phyloP scores from a whole-genome alignment of 1,140 invertebrate genomes.

The Varroa destructor region DNA sequence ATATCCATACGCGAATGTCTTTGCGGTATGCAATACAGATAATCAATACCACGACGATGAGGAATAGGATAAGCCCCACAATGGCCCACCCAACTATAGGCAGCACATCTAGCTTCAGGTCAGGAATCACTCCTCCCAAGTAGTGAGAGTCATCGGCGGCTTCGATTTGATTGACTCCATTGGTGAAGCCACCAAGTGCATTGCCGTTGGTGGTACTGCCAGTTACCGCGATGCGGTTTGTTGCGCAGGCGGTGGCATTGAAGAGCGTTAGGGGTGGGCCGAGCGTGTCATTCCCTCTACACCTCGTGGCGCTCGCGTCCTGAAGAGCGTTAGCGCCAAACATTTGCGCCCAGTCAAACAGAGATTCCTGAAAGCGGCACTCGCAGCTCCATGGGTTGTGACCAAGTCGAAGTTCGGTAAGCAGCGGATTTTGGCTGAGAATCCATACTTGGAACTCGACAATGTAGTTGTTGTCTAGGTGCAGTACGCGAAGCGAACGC shows the following conservation, averaged over 20 bases:
- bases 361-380: slow-evolving; percentile 70
- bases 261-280: slow-evolving; percentile 31
- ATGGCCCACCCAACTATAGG: slow-evolving; percentile 52
- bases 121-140: slow-evolving; percentile 28
- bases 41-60: slow-evolving; percentile 41
- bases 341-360: slow-evolving; percentile 58
- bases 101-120: slow-evolving; percentile 45
- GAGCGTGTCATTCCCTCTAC: slow-evolving; percentile 52
- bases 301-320: slow-evolving; percentile 49
- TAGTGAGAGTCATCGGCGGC: slow-evolving; percentile 50
- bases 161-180: slow-evolving; percentile 59
- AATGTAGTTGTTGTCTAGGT: slow-evolving; percentile 68
- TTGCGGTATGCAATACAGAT: slow-evolving; percentile 64
- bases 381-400: slow-evolving; percentile 76
- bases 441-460: slow-evolving; percentile 69
- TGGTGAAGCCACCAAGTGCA: slow-evolving; percentile 66
- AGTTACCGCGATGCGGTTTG: slow-evolving; percentile 61
- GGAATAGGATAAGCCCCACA: slow-evolving; percentile 33
- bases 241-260: slow-evolving; percentile 39
- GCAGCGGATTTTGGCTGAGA: slow-evolving; percentile 54
- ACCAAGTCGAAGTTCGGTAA: slow-evolving; percentile 57
- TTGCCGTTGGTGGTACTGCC: slow-evolving; percentile 53
- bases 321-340: slow-evolving; percentile 38
- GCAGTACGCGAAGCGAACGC: slow-evolving; percentile 60
- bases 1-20: slow-evolving; percentile 41